Evolutionary conservation across 1,140 invertebrate genomes (phyloP).

Genomic region (Cheumatopsyche charites): DNA sequence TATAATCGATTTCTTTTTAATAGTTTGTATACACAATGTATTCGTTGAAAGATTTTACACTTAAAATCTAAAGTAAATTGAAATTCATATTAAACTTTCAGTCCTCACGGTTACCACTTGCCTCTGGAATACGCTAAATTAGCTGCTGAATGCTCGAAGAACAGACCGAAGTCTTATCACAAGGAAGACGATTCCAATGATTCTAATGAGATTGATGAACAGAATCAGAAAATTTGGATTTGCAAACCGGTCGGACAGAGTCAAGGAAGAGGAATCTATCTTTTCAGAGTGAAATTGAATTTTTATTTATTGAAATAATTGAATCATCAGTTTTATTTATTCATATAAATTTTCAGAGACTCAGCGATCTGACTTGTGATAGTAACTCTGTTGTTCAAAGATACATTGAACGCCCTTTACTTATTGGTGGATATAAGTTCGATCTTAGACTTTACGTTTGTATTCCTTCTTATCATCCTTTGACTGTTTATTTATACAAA

Average conservation of each 20-base stretch:
- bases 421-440: conserved; percentile 83
- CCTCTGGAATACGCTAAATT: conserved; percentile 85
- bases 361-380: conserved; percentile 76
- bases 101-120: conserved; percentile 79
- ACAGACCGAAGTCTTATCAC: conserved; percentile 51
- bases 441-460: conserved; percentile 81
- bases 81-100: conserved; percentile 50
- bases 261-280: conserved; percentile 81
- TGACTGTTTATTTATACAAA: conserved; percentile 78
- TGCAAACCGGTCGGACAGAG: conserved; percentile 86
- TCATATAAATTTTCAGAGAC: conserved; percentile 65
- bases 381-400: conserved; percentile 77
- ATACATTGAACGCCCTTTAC: conserved; percentile 78
- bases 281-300: conserved; percentile 70
- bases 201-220: conserved; percentile 50
- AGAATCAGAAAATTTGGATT: conserved; percentile 73
- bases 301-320: neutral
- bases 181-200: conserved; percentile 52
- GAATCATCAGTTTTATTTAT: conserved; percentile 11
- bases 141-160: conserved; percentile 75
- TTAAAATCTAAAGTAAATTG: too few species aligned
- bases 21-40: too few species aligned
- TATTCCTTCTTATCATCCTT: conserved; percentile 76
- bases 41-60: too few species aligned
- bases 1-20: too few species aligned